Evolutionary conservation across 2,888 invertebrate genomes (phyloP), one percentile per base, ranked within the genome.

Genomic region (Dendrolimus pini): DNA sequence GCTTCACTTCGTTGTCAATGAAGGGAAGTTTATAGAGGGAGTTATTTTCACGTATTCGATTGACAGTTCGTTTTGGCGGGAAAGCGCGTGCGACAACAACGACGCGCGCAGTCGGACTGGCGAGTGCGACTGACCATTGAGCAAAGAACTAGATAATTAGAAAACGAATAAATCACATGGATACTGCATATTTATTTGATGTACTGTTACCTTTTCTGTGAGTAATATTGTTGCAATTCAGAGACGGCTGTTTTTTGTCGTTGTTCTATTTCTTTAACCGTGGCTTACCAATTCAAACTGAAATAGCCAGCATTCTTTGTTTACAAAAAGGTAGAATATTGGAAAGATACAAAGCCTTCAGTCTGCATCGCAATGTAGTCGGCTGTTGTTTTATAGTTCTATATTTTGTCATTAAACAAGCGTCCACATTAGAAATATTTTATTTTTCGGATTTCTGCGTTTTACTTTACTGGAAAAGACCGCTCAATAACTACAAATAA

Each of bases 161-260:
- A 89, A 89, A 89, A 87, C 83, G 80, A 80, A 82, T 81, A 83
- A 83, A 82, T 79, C 80, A 75, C 77, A 77, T 72, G 78, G 82
- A 81, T 79, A 81, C 78, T 74, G 73, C 76, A 78, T 77, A 76
- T 47, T 47, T 47, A 47, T 47, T 41, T 61, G 65, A 62, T 61
- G 60, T 55, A 59, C 55, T 60, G 60, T 58, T 59, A 65, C 58
- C 59, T 63, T 62, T 1, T 57, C 56, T 60, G 58, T 56, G 58
- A 63, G 56, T 60, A 58, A 53, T 56, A 56, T 54, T 58, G 52
- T 55, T 58, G 53, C 57, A 54, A 55, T 53, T 41, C 52, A 41
- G 55, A 55, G n/a, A 10, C 47, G 12, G 9, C 12, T 47, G 12
- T 2, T 47, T 47, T 47, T 47, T 47, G 47, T 47, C 47, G 47